These are phyloP conservation scores for Aphrophora alni DNA, from an alignment of 2,888 invertebrate species.

Conservation along the genomic window DNA sequence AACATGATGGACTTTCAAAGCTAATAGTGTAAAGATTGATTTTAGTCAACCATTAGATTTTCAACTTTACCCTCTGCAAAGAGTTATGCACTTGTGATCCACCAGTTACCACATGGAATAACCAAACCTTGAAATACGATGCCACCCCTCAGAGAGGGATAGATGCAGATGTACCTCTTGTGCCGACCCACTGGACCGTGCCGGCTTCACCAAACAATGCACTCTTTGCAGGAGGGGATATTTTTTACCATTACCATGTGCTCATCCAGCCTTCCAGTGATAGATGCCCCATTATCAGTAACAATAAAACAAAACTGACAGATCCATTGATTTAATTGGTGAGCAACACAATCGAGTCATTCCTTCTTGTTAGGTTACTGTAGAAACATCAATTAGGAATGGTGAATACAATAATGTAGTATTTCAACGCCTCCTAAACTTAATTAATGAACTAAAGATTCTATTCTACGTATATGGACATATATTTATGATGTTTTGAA, in stretches of 20 bases:
- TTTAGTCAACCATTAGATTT: not conserved
- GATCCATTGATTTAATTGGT: not conserved
- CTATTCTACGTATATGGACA: no score
- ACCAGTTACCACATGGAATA: slow-evolving; percentile 3
- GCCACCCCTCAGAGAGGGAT: not conserved
- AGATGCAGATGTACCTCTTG: not conserved
- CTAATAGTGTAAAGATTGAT: no score
- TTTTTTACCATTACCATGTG: not conserved
- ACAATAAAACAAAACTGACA: not conserved
- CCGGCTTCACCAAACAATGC: not conserved
- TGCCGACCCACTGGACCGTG: slow-evolving; percentile 10
- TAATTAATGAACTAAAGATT: no score
- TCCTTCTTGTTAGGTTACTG: not conserved
- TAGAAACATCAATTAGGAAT: not conserved
- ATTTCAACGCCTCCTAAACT: not conserved
- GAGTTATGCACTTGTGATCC: no score
- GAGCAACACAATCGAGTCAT: not conserved
- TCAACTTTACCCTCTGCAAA: not conserved
- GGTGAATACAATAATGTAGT: not conserved
- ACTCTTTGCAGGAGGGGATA: not conserved
- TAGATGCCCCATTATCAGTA: not conserved
- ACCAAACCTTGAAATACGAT: slow-evolving; percentile 36
- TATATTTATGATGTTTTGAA: no score
- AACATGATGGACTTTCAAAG: no score
- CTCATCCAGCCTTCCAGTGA: not conserved